phyloP scores from a whole-genome alignment of 2,888 invertebrate species.

The Polymixis lichenea region DNA sequence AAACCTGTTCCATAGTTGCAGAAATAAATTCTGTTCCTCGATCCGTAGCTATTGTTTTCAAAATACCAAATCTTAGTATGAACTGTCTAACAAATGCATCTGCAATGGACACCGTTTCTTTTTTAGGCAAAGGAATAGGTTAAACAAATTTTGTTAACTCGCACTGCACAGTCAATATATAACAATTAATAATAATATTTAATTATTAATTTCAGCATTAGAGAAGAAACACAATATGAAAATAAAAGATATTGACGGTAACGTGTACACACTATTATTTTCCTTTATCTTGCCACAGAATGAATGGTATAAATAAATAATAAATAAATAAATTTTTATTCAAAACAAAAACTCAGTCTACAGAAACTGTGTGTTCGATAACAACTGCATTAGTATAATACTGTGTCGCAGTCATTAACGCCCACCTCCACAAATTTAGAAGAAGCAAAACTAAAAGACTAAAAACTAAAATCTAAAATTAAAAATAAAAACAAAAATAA shows the following conservation, averaged over 20 bases:
- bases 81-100: constrained; percentile 27
- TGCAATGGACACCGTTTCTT: constrained; percentile 35
- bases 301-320: too few species aligned
- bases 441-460: too few species aligned
- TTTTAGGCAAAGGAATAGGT: constrained; percentile 23
- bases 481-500: too few species aligned
- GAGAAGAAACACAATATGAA: constrained; percentile 63
- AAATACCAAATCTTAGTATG: constrained; percentile 31
- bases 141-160: constrained; percentile 20
- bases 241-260: constrained; percentile 75
- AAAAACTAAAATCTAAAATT: too few species aligned
- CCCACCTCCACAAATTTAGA: too few species aligned
- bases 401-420: too few species aligned
- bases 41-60: constrained; percentile 25
- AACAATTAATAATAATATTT: neutral
- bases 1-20: constrained; percentile 14
- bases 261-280: constrained; percentile 31
- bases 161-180: constrained; percentile 27
- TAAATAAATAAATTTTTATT: too few species aligned
- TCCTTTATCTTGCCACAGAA: too few species aligned
- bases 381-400: too few species aligned
- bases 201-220: constrained; percentile 67
- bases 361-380: too few species aligned
- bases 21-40: constrained; percentile 6
- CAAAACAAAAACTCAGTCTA: too few species aligned